Base-by-base conservation (phyloP, 2,888 invertebrate species). In the Caenorhabditis parvicauda region DNA sequence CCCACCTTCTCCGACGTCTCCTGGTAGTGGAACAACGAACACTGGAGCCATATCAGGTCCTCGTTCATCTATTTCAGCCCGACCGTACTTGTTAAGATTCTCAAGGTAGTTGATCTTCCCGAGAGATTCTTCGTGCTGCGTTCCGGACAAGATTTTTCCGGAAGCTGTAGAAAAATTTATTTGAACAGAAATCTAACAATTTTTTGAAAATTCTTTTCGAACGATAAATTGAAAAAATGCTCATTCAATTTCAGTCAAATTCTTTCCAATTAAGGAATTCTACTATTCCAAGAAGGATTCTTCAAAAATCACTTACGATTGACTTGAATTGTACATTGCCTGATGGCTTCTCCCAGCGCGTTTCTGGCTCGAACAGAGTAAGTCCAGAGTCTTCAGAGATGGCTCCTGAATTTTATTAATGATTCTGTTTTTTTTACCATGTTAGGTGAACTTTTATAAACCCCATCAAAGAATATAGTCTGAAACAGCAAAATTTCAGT, bases 341-440 rank as follows among this genome's bases (percentile, higher is more conserved):
- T 47, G 42, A 62, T 64, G 19, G 75, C 73, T 47, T 79, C 75
- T 35, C 79, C 79, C 1, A 75, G 64, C 5, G 72, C 71, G 42
- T 74, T 76, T 39, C 57, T 59, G 14, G 70, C 67, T 12, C 56
- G 42, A 82, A 92, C 92, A 86, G 90, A 91, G 82, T 93, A 94
- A 0, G 92, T 87, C 94, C 93, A 35, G 92, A 89, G 83, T 94
- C 94, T 80, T 90, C 89, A 2, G 90, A 85, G 35, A 92, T 90
- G 2, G 90, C 90, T 17, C 90, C n/a, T n/a, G n/a, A n/a, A n/a
- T n/a, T n/a, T n/a, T n/a, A n/a, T n/a, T n/a, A n/a, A n/a, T n/a
- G n/a, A n/a, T n/a, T n/a, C n/a, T n/a, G n/a, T n/a, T n/a, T n/a
- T n/a, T n/a, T 89, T 81, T 88, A 88, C 51, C 93, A 90, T 79